Evolutionary conservation across 2,888 invertebrate genomes (phyloP).

Genomic region (Hartigia nigra): DNA sequence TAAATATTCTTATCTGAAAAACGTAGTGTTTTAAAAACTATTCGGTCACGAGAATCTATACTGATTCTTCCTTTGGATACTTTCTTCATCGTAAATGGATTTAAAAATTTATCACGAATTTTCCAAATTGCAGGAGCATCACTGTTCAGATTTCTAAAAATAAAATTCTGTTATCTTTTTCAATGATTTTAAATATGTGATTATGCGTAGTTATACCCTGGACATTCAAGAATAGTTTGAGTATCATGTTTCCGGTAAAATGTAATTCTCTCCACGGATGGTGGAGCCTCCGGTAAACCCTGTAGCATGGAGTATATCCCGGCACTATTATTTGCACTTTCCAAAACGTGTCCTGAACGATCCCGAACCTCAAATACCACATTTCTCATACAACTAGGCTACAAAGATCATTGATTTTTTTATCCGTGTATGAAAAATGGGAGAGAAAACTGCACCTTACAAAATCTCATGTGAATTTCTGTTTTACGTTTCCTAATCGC

Average conservation of each 20-base stretch:
- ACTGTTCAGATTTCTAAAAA: slow-evolving; percentile 67
- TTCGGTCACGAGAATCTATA: slow-evolving; percentile 70
- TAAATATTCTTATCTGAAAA: slow-evolving; percentile 71
- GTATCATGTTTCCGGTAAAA: slow-evolving; percentile 63
- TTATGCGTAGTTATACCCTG: slow-evolving; percentile 63
- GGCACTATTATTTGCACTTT: slow-evolving; percentile 72
- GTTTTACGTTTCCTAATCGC: slow-evolving; percentile 66
- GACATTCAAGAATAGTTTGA: slow-evolving; percentile 65
- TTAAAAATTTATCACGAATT: slow-evolving; percentile 67
- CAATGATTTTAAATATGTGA: neutral
- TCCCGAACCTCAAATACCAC: slow-evolving; percentile 69
- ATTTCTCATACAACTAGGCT: slow-evolving; percentile 66
- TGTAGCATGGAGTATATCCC: slow-evolving; percentile 71
- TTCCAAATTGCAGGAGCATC: slow-evolving; percentile 72
- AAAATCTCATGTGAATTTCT: slow-evolving; percentile 70
- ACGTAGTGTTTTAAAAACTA: slow-evolving; percentile 69
- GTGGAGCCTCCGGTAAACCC: slow-evolving; percentile 66
- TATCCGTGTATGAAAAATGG: neutral
- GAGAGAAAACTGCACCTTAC: slow-evolving; percentile 63
- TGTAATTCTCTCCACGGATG: slow-evolving; percentile 63
- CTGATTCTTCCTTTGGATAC: slow-evolving; percentile 70
- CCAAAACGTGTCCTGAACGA: slow-evolving; percentile 68
- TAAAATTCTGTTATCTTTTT: slow-evolving; percentile 23
- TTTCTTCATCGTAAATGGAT: slow-evolving; percentile 66
- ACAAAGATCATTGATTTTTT: slow-evolving; percentile 15